Evolutionary conservation across 2,888 invertebrate genomes (phyloP), one percentile per base, ranked within the genome.

Genomic region (Pristionchus exspectatus): DNA sequence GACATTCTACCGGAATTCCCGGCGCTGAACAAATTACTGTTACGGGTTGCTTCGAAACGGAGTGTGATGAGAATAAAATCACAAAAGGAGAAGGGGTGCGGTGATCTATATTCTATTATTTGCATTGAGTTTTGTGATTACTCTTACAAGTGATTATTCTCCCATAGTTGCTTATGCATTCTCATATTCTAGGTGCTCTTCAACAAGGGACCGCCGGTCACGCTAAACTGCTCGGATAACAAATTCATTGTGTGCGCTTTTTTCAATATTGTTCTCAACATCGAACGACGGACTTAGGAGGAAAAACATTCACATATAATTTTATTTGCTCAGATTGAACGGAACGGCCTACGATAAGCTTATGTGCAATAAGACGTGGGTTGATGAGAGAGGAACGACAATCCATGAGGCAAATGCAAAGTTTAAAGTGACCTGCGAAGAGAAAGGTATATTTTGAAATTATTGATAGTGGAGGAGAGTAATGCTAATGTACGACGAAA

Each of bases 1-100:
- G 74, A 24, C 12, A 38, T 30, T 21, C 38, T 5, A 38, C 38
- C 7, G 74, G 24, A 4, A 74, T 74, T 24, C 21, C 14, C 38
- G 21, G 38, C 21, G 21, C 38, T 4, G 18, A 33, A 16, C 3
- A 16, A 21, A 74, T 74, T 10, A 21, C 14, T 24, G 74, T 74
- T 2, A 21, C 16, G 2, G 74, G 38, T 21, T 74, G 74, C 10
- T 74, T 74, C 74, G 74, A 74, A 21, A 74, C 74, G 38, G 74
- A 74, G 74, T 74, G 74, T 18, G 74, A 74, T 24, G 74, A 74
- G 74, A 18, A 74, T 21, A 74, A 74, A 18, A 74, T 44, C 16
- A 16, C 38, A 38, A 74, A 38, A 21, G 74, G 74, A 38, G 74
- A 33, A 4, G 74, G 74, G 74, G 74, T 44, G 10, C 44, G 74